Percentiles rank a stretch among this genome's conserved stretches.
phyloP scores from a whole-genome alignment of 37 sponge, comb jelly and placozoan genomes.

The Theonella swinhoei region DNA sequence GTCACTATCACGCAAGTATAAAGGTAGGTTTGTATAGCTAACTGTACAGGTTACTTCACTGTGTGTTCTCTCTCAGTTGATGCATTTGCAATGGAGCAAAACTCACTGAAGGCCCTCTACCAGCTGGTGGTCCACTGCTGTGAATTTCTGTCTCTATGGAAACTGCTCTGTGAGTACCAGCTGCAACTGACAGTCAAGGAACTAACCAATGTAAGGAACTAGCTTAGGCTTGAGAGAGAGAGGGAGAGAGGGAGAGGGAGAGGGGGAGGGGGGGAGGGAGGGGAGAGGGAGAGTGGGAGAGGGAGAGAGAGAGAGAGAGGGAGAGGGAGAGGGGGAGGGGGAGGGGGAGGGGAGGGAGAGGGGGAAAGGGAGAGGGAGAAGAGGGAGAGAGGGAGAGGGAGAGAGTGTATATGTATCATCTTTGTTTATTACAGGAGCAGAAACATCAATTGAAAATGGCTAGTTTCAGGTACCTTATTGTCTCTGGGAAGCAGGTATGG shows the following conservation, averaged over 20 bases:
- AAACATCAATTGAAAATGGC: slow-evolving; percentile 28
- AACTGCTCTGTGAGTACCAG: slow-evolving; percentile 84
- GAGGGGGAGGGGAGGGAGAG: slow-evolving; percentile 15
- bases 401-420: neutral
- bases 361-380: neutral
- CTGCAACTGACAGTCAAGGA: slow-evolving; percentile 55
- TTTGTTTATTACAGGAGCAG: slow-evolving; percentile 19
- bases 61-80: slow-evolving; percentile 55
- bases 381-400: neutral
- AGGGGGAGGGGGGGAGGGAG: neutral
- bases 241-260: neutral
- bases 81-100: slow-evolving; percentile 60
- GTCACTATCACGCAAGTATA: slow-evolving; percentile 47
- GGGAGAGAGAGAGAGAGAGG: neutral
- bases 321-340: neutral
- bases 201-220: slow-evolving; percentile 53
- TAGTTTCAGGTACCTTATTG: slow-evolving; percentile 52
- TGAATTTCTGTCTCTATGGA: slow-evolving; percentile 91
- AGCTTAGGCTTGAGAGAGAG: slow-evolving; percentile 6
- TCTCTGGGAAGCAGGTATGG: slow-evolving; percentile 52
- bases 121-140: slow-evolving; percentile 68
- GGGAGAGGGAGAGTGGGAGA: neutral
- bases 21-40: slow-evolving; percentile 16
- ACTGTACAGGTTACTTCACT: neutral
- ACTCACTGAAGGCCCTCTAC: slow-evolving; percentile 62